A percentile compares a stretch with the other conserved stretches of the same genome.
Conservation (phyloP, 53 echinoderm and acorn worm genomes). For the Paelopatides confundens region DNA sequence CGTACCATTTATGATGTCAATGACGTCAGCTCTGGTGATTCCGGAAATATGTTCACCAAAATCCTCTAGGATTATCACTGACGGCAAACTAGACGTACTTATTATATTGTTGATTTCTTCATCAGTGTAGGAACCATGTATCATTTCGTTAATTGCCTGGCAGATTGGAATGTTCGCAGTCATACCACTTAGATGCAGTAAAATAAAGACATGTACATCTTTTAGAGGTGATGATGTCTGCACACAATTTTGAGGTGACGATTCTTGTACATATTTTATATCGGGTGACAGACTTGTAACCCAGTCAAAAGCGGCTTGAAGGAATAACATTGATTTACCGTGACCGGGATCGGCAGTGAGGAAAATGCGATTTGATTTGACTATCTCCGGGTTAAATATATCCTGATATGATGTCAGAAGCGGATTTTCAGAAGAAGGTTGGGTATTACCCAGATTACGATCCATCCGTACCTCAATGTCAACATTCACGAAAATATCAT, state of each 20-base stretch:
- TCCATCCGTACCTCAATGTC: neutral
- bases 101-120: no score
- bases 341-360: neutral
- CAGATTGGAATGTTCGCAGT: no score
- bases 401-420: neutral
- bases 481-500: neutral
- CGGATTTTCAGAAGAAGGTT: neutral
- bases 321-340: neutral
- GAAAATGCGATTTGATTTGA: constrained; percentile 1
- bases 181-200: neutral
- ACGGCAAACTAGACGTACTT: no score
- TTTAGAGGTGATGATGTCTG: neutral
- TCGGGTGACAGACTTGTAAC: no score
- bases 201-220: neutral
- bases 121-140: no score
- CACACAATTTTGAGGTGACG: no score
- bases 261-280: no score
- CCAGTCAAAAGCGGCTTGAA: neutral
- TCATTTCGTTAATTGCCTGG: no score
- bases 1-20: no score
- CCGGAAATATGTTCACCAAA: no score
- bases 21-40: no score
- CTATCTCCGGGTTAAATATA: neutral
- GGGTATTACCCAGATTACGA: neutral
- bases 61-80: no score